Evolutionary conservation across 1,140 invertebrate genomes (phyloP), one percentile per base, ranked within the genome.

Genomic region (Orchesella cincta): DNA sequence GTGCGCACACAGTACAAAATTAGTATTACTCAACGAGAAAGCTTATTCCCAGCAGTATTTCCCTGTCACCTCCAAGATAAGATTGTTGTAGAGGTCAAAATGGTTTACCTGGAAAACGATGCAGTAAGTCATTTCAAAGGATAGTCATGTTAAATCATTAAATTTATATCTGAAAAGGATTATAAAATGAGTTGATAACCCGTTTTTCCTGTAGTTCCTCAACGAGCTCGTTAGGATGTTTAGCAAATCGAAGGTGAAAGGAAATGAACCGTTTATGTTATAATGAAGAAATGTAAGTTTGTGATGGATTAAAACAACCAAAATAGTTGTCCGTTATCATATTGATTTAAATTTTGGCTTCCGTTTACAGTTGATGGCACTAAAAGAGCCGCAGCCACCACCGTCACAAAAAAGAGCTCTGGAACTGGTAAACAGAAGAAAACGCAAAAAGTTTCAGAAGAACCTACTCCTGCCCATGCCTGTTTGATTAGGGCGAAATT

Each of bases 401-500:
- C 54, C 12, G 54, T 57, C 8, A 23, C 54, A 12, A 26, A n/a
- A 26, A 57, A 46, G 39, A 8, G 8, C 8, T 46, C 54, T 26
- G n/a, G 54, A 18, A 23, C 12, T 5, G 5, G 5, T 46, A 26
- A 73, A 18, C 35, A 73, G 71, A 51, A 73, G 89, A 77, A 84
- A 87, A 82, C 89, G 88, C 1, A 88, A 85, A 85, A 89, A 88
- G 81, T 85, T 86, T 36, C 81, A 86, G 88, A 90, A 75, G 88
- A 88, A 82, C 89, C 89, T 34, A 83, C 86, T 35, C 39, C 71
- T 8, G 92, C 93, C 83, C 92, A 91, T 84, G 88, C 91, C 84
- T 94, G 93, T 86, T 85, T 94, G 78, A 87, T 94, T 16, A 84
- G 92, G 84, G 92, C 92, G 33, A 87, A 89, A 51, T 86, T 89